Base-by-base conservation (phyloP, 2,113 vertebrate genomes). In the Leucopsar rothschildi region DNA sequence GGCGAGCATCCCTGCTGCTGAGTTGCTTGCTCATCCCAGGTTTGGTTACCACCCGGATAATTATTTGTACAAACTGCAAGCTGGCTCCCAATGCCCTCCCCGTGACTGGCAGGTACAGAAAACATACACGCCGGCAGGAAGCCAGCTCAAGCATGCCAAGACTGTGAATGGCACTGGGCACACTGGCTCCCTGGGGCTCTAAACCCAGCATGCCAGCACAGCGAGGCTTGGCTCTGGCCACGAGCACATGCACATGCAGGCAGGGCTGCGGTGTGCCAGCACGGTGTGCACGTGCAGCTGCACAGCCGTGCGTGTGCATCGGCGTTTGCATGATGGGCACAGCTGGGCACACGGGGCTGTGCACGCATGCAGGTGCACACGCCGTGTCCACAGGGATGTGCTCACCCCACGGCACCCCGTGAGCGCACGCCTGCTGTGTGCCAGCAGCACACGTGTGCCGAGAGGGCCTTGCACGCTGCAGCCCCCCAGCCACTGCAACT, bases 241-340 rank as follows among this genome's bases (percentile, higher is more conserved):
- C 1, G 19, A 42, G 49, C 2, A 0, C 3, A 1, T 1, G 37
- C 28, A 25, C 19, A 31, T 1, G 3, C 63, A 8, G 61, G 59
- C 70, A 56, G 66, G 52, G 49, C 44, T 84, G 91, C 29, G 0
- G 52, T 4, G 22, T 5, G 15, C 42, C 23, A 35, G 57, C 21
- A 5, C 44, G 4, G 59, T 0, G 0, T 3, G 3, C 44, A 8
- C 2, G 3, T 8, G 21, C 69, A 18, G 42, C 69, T 3, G 10
- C 1, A 24, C 18, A 3, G 2, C 4, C 1, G 0, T 10, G 42
- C 52, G 19, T 27, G 37, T 1, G 4, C 83, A 16, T 0, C 8
- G 10, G 15, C 2, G 21, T 6, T 2, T 0, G 5, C 27, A 0
- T 6, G n/a, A 12, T 0, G 1, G 33, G 65, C 69, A 53, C 24